Conservation (phyloP, 2,113 vertebrate genomes). For the Chionomys nivalis region DNA sequence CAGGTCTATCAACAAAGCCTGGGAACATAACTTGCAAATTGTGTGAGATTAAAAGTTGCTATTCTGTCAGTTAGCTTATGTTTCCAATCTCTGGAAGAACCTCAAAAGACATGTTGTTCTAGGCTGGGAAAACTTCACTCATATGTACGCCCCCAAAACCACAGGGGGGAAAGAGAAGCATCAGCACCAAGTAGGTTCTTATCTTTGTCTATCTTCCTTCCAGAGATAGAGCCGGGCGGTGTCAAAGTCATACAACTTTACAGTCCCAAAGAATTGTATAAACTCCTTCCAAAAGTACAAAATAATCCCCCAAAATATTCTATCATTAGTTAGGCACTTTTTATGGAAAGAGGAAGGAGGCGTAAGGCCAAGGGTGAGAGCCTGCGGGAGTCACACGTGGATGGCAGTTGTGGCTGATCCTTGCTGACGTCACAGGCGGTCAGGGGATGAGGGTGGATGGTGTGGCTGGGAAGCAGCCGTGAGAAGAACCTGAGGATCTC, state of each 20-base stretch:
- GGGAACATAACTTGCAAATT: background rate
- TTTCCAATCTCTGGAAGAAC: constrained; percentile 36
- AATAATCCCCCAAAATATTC: background rate
- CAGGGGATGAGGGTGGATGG: too few species aligned
- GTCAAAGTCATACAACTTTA: background rate
- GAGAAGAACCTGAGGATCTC: background rate
- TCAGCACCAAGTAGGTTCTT: constrained; percentile 1
- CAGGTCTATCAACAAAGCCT: constrained; percentile 6
- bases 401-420: background rate
- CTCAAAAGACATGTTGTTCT: background rate
- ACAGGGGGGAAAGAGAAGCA: background rate
- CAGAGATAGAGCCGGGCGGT: background rate
- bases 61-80: constrained; percentile 39
- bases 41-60: background rate
- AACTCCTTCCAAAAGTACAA: constrained; percentile 31
- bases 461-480: background rate
- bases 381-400: background rate
- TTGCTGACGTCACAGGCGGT: background rate
- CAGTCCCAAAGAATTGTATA: constrained; percentile 2
- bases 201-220: background rate
- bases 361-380: background rate
- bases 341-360: background rate
- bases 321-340: background rate
- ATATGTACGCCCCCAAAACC: background rate
- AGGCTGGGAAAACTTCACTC: background rate